Base-by-base conservation (phyloP, 2,888 invertebrate genomes). In the Zhuqinia jingwanae region DNA sequence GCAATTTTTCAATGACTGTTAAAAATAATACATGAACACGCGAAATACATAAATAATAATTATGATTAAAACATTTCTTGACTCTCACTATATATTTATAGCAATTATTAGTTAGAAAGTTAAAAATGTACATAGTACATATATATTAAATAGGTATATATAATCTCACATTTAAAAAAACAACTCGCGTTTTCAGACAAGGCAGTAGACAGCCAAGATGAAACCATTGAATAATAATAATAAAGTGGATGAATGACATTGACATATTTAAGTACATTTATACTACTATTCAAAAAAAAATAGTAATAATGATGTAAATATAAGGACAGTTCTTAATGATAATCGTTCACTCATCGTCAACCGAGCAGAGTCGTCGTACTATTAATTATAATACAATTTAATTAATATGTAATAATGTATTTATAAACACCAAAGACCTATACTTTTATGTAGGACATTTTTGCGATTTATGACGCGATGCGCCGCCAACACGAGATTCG, bases 1-100 rank as follows among this genome's bases (percentile, higher is more conserved):
- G 84, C 84, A 85, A 85, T 85, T 85, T 77, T 78, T 85, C 78
- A 85, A 85, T 85, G 84, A 85, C 84, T 85, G 84, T 85, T 85
- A 36, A n/a, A 65, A 63, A 77, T 6, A 36, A 36, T 6, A 6
- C 36, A 36, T 36, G 36, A 36, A 36, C n/a, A n/a, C n/a, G n/a
- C n/a, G n/a, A n/a, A 36, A 8, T 8, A 36, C 8, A 6, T 36
- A 84, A 8, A 53, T 73, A 50, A 25, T 25, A 50, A 47, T 13
- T 42, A 45, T 13, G 1, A 70, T 6, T 70, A 45, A 42, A 20
- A 58, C 22, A 56, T 56, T 56, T 65, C 30, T 65, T 79, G 30
- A 79, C 79, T 79, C 79, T 36, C 36, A 36, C 36, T 36, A 36
- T 3, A 36, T 36, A 8, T 6, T 36, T 36, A 3, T 6, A 36